phyloP scores from a whole-genome alignment of 2,113 vertebrate genomes.

The Callipepla squamata region DNA sequence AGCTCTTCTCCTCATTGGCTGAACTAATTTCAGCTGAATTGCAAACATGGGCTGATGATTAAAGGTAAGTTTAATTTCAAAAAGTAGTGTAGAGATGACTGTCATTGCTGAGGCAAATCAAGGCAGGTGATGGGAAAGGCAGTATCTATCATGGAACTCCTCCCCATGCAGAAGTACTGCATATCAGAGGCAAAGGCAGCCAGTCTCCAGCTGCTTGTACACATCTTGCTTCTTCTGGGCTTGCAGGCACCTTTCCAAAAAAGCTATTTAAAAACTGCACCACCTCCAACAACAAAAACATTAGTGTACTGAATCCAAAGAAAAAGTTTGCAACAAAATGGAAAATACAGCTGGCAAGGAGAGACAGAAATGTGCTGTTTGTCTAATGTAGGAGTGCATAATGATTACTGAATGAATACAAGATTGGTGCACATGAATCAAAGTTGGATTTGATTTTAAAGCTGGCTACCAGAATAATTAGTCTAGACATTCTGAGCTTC shows the following conservation, averaged over 20 bases:
- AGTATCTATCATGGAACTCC: neutral
- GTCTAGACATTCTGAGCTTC: neutral
- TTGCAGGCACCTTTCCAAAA: neutral
- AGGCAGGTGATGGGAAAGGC: neutral
- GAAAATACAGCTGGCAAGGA: neutral
- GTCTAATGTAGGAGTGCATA: neutral
- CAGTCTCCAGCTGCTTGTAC: neutral
- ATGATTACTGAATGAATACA: neutral
- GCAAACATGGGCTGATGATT: neutral
- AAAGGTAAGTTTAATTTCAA: neutral
- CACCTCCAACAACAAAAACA: neutral
- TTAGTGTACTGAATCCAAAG: neutral
- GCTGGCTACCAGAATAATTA: neutral
- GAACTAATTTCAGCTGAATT: neutral
- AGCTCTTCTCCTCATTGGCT: neutral
- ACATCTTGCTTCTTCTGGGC: neutral
- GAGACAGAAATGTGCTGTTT: rapidly evolving
- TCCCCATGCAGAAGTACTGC: neutral
- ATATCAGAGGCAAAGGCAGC: neutral
- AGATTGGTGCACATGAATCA: neutral
- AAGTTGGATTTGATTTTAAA: neutral
- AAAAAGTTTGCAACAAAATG: neutral
- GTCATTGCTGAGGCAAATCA: neutral
- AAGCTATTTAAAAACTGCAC: neutral
- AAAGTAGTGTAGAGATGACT: neutral